phyloP scores from a whole-genome alignment of 2,797 vertebrate species.

The Brachyrhaphis roseni region DNA sequence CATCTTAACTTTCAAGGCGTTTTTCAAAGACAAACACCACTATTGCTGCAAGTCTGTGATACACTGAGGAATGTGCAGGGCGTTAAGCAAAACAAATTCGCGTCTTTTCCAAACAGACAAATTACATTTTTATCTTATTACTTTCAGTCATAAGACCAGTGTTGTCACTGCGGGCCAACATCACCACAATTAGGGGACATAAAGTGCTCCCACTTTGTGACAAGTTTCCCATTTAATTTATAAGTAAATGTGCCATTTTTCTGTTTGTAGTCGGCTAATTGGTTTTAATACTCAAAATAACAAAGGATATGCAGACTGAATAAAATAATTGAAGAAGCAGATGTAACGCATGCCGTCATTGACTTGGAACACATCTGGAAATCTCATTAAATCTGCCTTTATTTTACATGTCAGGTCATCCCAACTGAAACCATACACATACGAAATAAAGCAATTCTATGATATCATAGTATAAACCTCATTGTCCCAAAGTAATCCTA shows the following conservation, averaged over 20 bases:
- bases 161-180: slow-evolving; percentile 24
- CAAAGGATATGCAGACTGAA: not conserved
- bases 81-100: slow-evolving; percentile 35
- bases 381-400: slow-evolving; percentile 37
- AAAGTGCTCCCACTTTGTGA: not conserved
- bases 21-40: slow-evolving; percentile 60
- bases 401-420: slow-evolving; percentile 27
- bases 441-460: slow-evolving; percentile 37
- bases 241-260: not conserved
- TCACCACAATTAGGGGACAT: not conserved
- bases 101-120: slow-evolving; percentile 52
- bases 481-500: slow-evolving; percentile 15
- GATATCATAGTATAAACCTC: slow-evolving; percentile 7
- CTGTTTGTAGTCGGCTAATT: not conserved
- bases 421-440: slow-evolving; percentile 13
- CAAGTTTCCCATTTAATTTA: slow-evolving; percentile 6
- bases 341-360: not conserved
- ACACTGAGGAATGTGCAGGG: slow-evolving; percentile 18
- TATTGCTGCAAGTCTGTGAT: slow-evolving; percentile 52
- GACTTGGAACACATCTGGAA: slow-evolving; percentile 19
- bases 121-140: slow-evolving; percentile 44
- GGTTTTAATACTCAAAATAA: slow-evolving; percentile 15
- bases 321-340: slow-evolving; percentile 17
- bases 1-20: slow-evolving; percentile 54
- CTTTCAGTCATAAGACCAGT: slow-evolving; percentile 24